These are phyloP conservation scores for Cheilosia variabilis DNA, from an alignment of 2,888 invertebrate species.

Conservation along the genomic window DNA sequence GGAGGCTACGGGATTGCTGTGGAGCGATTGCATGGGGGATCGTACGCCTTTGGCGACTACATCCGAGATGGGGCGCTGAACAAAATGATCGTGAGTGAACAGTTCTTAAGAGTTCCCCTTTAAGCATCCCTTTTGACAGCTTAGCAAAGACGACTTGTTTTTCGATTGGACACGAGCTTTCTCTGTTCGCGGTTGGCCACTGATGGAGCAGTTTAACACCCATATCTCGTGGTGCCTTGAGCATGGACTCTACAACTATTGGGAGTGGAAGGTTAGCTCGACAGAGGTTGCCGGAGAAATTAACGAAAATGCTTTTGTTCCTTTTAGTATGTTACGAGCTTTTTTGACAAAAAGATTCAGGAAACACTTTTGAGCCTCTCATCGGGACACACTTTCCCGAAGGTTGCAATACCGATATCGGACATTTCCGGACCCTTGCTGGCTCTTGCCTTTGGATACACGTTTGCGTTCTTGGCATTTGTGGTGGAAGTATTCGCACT, in stretches of 20 bases:
- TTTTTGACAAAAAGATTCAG: conserved; percentile 79
- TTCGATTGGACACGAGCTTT: conserved; percentile 82
- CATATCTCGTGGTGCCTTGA: conserved; percentile 80
- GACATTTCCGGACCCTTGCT: conserved; percentile 81
- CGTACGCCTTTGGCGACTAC: conserved; percentile 79
- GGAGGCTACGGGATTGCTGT: conserved; percentile 80
- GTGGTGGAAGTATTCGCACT: conserved; percentile 77
- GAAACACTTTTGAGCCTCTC: conserved; percentile 78
- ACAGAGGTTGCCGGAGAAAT: background rate
- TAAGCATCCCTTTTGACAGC: conserved; percentile 72
- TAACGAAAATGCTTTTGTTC: background rate
- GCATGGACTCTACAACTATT: conserved; percentile 80
- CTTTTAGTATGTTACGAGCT: conserved; percentile 77
- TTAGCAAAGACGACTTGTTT: conserved; percentile 80
- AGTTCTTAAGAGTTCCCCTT: background rate
- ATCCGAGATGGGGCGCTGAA: conserved; percentile 79
- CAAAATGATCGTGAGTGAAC: conserved; percentile 79
- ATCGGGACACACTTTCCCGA: conserved; percentile 78
- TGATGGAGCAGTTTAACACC: conserved; percentile 80
- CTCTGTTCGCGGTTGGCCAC: conserved; percentile 81
- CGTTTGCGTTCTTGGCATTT: conserved; percentile 77
- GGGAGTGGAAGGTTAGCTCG: conserved; percentile 79
- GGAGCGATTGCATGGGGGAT: conserved; percentile 80
- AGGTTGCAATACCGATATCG: conserved; percentile 78
- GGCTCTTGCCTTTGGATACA: conserved; percentile 79